Percentiles rank a stretch among this genome's conserved stretches.
Conservation (phyloP, 1,140 invertebrate genomes). For the Archegozetes longisetosus region DNA sequence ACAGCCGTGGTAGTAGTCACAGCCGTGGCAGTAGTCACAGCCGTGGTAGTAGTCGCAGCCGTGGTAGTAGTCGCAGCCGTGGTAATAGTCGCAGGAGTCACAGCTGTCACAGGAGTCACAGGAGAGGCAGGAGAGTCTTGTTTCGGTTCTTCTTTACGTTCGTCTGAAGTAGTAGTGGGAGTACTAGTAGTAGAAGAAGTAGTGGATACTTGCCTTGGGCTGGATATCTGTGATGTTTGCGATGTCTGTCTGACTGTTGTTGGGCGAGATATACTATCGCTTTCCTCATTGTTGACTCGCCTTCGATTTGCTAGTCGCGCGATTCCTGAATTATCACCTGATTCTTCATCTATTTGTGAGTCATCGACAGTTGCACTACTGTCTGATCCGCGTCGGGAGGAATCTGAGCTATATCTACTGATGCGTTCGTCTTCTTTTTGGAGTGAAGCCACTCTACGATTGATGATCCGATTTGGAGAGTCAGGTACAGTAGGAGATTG, state of each 20-base stretch:
- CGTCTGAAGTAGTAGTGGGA: neutral
- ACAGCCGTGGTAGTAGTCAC: neutral
- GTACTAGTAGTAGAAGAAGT: neutral
- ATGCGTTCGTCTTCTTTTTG: constrained; percentile 8
- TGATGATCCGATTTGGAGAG: neutral
- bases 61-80: neutral
- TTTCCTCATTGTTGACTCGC: too few species aligned
- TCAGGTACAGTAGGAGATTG: neutral
- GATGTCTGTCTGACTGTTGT: neutral
- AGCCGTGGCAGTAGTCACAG: neutral
- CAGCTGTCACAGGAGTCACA: too few species aligned
- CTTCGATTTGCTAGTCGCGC: neutral
- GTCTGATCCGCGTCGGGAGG: constrained; percentile 41
- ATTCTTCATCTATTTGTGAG: constrained; percentile 10
- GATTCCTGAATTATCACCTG: constrained; percentile 9
- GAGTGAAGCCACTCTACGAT: neutral
- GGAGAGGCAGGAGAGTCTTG: too few species aligned
- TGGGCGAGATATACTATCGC: neutral
- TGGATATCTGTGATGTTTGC: neutral
- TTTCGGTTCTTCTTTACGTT: too few species aligned
- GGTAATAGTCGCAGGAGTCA: too few species aligned
- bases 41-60: neutral
- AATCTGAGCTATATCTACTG: neutral
- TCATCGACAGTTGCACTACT: too few species aligned
- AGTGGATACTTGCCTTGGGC: neutral